Base-by-base conservation (phyloP, 2,797 vertebrate genomes). In the Thaleichthys pacificus region DNA sequence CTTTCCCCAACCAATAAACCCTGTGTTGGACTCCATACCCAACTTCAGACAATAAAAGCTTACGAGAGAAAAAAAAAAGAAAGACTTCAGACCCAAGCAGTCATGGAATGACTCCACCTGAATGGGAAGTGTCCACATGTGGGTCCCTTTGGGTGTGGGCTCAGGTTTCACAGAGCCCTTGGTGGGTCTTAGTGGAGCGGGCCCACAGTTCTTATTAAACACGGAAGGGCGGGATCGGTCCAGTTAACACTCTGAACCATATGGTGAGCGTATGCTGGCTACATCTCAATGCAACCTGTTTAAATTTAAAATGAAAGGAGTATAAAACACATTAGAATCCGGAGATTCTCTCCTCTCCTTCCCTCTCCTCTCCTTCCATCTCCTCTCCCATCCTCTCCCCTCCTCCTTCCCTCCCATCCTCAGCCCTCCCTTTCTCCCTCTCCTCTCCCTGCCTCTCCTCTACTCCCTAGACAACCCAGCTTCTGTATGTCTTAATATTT, bases 111-210 rank as follows among this genome's bases (percentile, higher is more conserved):
- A 51, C 32, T 35, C 57, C 54, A 38, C 67, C 67, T 69, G 17
- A 6, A 69, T 60, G 67, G 30, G 54, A 69, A 21, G 67, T n/a
- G 67, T 84, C 87, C 89, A 91, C 86, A 90, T 91, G 90, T 88
- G 84, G 72, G 83, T 87, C 87, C 32, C 86, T 86, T 86, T 84
- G 84, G 86, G 82, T 61, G 4, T 6, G 19, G 30, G n/a, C 12
- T 90, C 82, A 28, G 74, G 79, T 90, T 91, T 91, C 87, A 89
- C 30, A n/a, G 67, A 56, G 67, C 28, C 21, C 67, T 58, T 69
- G 81, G 80, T 76, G 77, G 82, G 85, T 80, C 83, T 85, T 79
- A 81, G 72, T 22, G 70, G 76, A 80, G 81, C 54, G 24, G 85
- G 84, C 76, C 77, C n/a, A 0, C 72, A 74, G 74, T 78, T 78